Evolutionary conservation across 1,140 invertebrate genomes (phyloP).

Genomic region (Drosophila murphyi): DNA sequence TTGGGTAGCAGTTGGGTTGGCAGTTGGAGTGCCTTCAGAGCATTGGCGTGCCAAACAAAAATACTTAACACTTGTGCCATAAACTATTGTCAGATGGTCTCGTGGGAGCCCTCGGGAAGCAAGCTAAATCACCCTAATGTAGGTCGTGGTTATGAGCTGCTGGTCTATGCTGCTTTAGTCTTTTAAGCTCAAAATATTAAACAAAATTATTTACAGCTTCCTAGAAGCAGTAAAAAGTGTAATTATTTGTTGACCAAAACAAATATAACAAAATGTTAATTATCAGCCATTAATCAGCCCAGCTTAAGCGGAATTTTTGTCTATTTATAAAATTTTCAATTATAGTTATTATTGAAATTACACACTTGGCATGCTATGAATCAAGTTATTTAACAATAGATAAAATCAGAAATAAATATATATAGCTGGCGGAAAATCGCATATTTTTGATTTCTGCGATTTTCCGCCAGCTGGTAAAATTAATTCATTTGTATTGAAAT

Average conservation of each 20-base stretch:
- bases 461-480: conserved; percentile 64
- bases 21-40: conserved; percentile 32
- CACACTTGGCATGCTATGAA: conserved; percentile 24
- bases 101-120: conserved; percentile 8
- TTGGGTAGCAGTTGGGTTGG: conserved; percentile 1
- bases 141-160: conserved; percentile 58
- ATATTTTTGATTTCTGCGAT: conserved; percentile 39
- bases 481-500: conserved; percentile 71
- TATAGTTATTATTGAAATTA: conserved; percentile 34
- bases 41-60: conserved; percentile 80
- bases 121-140: conserved; percentile 57
- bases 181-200: conserved; percentile 24
- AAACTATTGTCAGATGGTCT: conserved; percentile 70
- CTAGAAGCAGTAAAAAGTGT: conserved; percentile 50
- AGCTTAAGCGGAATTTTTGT: conserved; percentile 9
- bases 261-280: conserved; percentile 23
- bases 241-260: conserved; percentile 45
- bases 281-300: conserved; percentile 8
- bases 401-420: neutral
- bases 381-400: conserved; percentile 19
- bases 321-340: conserved; percentile 63
- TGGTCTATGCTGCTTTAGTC: conserved; percentile 7
- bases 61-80: conserved; percentile 82
- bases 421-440: neutral
- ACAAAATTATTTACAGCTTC: conserved; percentile 60